A percentile compares a stretch with the other conserved stretches of the same genome.
Evolutionary conservation across 2,888 invertebrate species (phyloP).

Genomic region (Phyllotreta striolata): DNA sequence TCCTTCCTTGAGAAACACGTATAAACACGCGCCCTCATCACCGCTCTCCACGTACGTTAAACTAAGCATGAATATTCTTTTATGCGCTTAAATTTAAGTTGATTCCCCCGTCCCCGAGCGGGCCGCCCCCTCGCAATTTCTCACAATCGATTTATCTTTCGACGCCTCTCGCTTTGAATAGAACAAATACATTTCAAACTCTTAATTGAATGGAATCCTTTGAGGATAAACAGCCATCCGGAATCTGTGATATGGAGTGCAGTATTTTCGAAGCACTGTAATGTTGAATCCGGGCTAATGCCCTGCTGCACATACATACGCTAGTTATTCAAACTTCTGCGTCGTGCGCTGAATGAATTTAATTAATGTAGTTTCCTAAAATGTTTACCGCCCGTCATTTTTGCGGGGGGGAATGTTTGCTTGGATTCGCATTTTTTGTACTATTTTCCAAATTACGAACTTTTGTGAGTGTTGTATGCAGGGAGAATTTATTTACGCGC

Average conservation of each 20-base stretch:
- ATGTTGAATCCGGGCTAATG: too few relatives aligned
- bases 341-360: too few relatives aligned
- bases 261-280: slow-evolving; percentile 3
- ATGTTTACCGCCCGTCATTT: too few relatives aligned
- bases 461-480: too few relatives aligned
- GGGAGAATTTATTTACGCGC: too few relatives aligned
- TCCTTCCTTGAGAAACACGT: background rate
- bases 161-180: slow-evolving; percentile 7
- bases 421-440: too few relatives aligned
- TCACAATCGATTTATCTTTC: slow-evolving; percentile 27
- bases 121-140: slow-evolving; percentile 8
- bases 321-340: too few relatives aligned
- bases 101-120: slow-evolving; percentile 7
- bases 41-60: slow-evolving; percentile 8
- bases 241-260: slow-evolving; percentile 21
- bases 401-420: too few relatives aligned
- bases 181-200: slow-evolving; percentile 23
- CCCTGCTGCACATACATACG: too few relatives aligned
- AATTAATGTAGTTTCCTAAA: too few relatives aligned
- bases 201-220: slow-evolving; percentile 26
- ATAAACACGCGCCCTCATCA: slow-evolving; percentile 7
- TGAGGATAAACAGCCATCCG: slow-evolving; percentile 22
- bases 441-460: too few relatives aligned
- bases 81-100: slow-evolving; percentile 14
- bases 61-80: slow-evolving; percentile 24